Conservation (phyloP, 2,888 invertebrate genomes). For the Thyatira batis region DNA sequence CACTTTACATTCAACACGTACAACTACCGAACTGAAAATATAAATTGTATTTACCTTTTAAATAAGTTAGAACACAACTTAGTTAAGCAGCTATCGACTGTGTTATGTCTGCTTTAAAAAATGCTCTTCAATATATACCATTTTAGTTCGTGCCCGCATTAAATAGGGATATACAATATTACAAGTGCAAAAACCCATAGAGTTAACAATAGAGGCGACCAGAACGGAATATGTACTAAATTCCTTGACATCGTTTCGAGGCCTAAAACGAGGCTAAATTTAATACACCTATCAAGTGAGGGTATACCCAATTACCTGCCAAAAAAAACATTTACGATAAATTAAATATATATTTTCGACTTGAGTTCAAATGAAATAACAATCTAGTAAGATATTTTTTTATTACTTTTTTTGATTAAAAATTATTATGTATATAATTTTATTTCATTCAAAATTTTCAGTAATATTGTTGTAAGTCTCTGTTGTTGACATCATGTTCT, state of each 20-base stretch:
- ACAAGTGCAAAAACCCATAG: not conserved
- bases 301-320: not conserved
- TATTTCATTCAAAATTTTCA: too few relatives aligned
- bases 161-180: not conserved
- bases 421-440: too few relatives aligned
- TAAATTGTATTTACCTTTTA: not conserved
- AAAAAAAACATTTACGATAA: too few relatives aligned
- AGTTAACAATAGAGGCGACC: not conserved
- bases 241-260: not conserved
- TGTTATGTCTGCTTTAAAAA: constrained; percentile 15
- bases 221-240: not conserved
- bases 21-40: not conserved
- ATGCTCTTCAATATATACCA: constrained; percentile 23
- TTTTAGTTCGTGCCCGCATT: constrained; percentile 11
- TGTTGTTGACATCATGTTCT: too few relatives aligned
- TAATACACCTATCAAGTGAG: not conserved
- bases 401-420: too few relatives aligned
- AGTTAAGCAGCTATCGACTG: constrained; percentile 11
- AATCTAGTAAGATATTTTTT: too few relatives aligned
- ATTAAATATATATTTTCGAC: too few relatives aligned
- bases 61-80: constrained; percentile 11
- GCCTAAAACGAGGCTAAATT: not conserved
- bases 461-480: too few relatives aligned
- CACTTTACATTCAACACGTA: too few relatives aligned
- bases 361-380: too few relatives aligned